These are phyloP conservation scores for Zaprionus lachaisei DNA, from an alignment of 1,140 invertebrate species.

Conservation along the genomic window DNA sequence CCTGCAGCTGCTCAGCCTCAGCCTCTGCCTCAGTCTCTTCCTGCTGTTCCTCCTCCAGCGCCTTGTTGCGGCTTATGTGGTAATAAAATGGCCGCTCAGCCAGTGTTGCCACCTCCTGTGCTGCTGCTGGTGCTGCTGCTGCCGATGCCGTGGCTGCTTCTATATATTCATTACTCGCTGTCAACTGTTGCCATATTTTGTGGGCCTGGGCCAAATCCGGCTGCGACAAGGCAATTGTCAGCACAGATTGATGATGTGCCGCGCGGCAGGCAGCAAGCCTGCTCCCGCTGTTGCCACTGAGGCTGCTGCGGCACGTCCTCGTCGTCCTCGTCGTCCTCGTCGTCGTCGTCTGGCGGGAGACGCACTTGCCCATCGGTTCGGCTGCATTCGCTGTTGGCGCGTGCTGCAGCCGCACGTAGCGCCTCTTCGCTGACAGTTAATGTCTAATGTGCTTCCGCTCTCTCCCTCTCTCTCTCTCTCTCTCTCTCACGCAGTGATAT, in stretches of 20 bases:
- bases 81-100: slow-evolving; percentile 69
- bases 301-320: background rate
- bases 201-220: slow-evolving; percentile 79
- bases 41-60: background rate
- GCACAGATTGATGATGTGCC: slow-evolving; percentile 79
- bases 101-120: slow-evolving; percentile 14
- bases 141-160: slow-evolving; percentile 33
- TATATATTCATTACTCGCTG: slow-evolving; percentile 82
- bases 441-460: slow-evolving; percentile 33
- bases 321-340: slow-evolving; percentile 11
- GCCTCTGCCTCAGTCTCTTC: background rate
- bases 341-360: slow-evolving; percentile 64
- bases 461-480: background rate
- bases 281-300: background rate
- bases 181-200: slow-evolving; percentile 82
- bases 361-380: slow-evolving; percentile 82
- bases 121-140: slow-evolving; percentile 6
- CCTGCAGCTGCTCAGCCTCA: background rate
- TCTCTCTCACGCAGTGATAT: background rate
- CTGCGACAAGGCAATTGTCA: slow-evolving; percentile 77
- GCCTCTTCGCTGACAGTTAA: slow-evolving; percentile 27
- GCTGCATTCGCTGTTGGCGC: slow-evolving; percentile 8
- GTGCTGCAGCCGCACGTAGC: slow-evolving; percentile 23
- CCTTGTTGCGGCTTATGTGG: slow-evolving; percentile 52
- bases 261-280: slow-evolving; percentile 21